Evolutionary conservation across 2,888 invertebrate species (phyloP).

Genomic region (Eupithecia abbreviata): DNA sequence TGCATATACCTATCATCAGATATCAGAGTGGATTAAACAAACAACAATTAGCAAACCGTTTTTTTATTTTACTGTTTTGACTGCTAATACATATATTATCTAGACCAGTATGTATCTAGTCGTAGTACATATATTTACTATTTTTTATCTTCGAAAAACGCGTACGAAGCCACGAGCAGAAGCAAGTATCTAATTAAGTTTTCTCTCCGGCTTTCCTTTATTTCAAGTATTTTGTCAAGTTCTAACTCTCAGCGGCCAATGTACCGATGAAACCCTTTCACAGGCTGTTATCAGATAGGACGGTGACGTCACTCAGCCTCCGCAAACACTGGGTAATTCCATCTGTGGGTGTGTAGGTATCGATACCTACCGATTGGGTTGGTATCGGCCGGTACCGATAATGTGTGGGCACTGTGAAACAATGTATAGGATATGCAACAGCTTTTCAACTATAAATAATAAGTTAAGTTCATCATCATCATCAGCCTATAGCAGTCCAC

Average conservation of each 20-base stretch:
- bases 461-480: no score
- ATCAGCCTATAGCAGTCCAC: no score
- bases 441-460: neutral
- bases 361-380: neutral
- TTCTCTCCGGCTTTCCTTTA: neutral
- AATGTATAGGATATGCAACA: neutral
- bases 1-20: neutral
- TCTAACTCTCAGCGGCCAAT: neutral
- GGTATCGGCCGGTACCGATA: neutral
- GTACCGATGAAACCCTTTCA: neutral
- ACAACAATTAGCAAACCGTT: no score
- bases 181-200: neutral
- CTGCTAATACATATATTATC: no score
- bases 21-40: no score
- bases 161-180: no score
- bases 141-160: neutral
- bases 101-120: no score
- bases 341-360: neutral
- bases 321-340: neutral
- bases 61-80: no score
- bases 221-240: neutral
- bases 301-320: slow-evolving; percentile 1
- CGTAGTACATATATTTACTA: no score
- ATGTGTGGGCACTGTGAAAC: neutral
- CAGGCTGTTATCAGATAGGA: neutral